phyloP scores from a whole-genome alignment of 2,113 vertebrate species.

The Eretmochelys imbricata region DNA sequence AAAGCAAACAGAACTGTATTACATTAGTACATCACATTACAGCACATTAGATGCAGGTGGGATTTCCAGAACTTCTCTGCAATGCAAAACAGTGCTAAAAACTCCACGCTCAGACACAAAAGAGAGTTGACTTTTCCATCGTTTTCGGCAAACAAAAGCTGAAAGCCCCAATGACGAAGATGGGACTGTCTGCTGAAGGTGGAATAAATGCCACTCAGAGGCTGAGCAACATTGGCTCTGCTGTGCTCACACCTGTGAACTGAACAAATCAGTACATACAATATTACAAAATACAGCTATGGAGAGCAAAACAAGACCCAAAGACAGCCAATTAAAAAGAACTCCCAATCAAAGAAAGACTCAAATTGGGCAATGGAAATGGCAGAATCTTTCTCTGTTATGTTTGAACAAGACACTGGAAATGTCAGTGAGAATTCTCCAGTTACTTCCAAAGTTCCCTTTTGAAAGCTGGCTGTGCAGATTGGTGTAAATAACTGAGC shows the following conservation, averaged over 20 bases:
- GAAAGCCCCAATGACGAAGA: background rate
- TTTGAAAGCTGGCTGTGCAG: background rate
- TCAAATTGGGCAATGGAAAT: background rate
- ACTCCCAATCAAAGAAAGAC: background rate
- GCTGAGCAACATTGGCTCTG: background rate
- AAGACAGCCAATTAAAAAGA: background rate
- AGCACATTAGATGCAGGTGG: constrained; percentile 41
- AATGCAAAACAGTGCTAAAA: constrained; percentile 56
- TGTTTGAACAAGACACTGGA: background rate
- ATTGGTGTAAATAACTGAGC: background rate
- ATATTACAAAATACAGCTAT: background rate
- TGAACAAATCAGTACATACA: background rate
- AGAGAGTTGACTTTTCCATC: background rate
- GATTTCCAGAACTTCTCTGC: constrained; percentile 44
- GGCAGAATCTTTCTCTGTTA: background rate
- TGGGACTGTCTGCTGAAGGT: background rate
- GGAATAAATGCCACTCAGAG: constrained; percentile 1
- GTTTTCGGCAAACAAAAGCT: background rate
- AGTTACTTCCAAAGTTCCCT: background rate
- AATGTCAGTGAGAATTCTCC: background rate
- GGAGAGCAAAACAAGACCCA: background rate
- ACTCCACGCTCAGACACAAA: constrained; percentile 14
- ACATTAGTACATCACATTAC: constrained; percentile 50
- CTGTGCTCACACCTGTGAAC: background rate
- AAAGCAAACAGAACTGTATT: constrained; percentile 48